Percentiles rank a stretch among this genome's conserved stretches.
These are phyloP conservation scores for Microchrysa polita DNA, from an alignment of 2,888 invertebrate species.

Conservation along the genomic window DNA sequence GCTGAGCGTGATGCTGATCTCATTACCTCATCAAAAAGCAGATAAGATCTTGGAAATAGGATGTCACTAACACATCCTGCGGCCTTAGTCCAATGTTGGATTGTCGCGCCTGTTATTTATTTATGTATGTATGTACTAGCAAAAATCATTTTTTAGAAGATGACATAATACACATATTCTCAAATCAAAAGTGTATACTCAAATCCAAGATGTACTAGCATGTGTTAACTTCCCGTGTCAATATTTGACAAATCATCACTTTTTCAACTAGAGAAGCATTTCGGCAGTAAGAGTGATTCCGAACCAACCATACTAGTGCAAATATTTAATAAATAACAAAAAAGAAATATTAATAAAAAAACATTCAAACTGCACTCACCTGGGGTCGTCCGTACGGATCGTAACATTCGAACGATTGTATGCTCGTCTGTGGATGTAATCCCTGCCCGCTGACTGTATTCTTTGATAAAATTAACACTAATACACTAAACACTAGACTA, in stretches of 20 bases:
- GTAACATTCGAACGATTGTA: constrained; percentile 66
- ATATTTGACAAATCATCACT: constrained; percentile 9
- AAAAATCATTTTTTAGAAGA: not conserved
- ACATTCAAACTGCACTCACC: constrained; percentile 59
- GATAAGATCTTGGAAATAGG: too few species aligned
- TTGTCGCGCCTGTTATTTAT: too few species aligned
- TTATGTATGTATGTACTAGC: too few species aligned
- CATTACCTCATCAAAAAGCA: too few species aligned
- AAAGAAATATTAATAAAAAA: not conserved
- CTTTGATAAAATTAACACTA: constrained; percentile 35
- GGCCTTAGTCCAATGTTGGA: too few species aligned
- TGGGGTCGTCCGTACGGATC: constrained; percentile 68
- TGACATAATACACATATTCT: constrained; percentile 19
- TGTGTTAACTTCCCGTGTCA: not conserved
- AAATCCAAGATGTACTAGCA: constrained; percentile 19
- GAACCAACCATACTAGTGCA: not conserved
- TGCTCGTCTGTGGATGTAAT: constrained; percentile 52
- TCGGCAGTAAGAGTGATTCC: not conserved
- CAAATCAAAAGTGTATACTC: not conserved
- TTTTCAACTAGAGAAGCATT: not conserved
- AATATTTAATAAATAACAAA: constrained; percentile 1
- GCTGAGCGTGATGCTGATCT: too few species aligned
- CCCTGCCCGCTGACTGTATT: constrained; percentile 1
- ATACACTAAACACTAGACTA: constrained; percentile 39
- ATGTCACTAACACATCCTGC: too few species aligned